These are phyloP conservation scores for Pterocles burchelli DNA, from an alignment of 2,113 vertebrate genomes.

Conservation along the genomic window DNA sequence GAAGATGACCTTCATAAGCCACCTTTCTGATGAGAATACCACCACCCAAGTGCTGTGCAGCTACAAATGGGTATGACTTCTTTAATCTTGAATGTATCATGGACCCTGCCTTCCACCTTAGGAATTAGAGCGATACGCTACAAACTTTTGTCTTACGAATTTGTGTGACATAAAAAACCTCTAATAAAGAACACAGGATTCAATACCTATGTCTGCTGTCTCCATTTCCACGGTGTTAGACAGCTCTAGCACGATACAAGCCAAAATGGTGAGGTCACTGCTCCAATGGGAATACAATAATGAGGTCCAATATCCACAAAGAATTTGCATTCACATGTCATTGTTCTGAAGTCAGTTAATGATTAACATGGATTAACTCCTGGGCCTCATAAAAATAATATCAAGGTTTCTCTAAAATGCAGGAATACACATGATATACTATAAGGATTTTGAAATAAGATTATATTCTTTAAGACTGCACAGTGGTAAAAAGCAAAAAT, in stretches of 20 bases:
- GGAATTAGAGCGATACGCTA: not conserved
- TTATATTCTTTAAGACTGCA: not conserved
- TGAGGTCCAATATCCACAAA: not conserved
- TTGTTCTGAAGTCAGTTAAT: slow-evolving; percentile 14
- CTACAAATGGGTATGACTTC: not conserved
- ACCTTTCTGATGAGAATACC: not conserved
- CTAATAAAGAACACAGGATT: not conserved
- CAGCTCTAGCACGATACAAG: not conserved
- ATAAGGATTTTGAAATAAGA: not conserved
- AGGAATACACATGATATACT: not conserved
- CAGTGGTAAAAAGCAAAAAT: not conserved
- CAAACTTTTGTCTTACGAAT: not conserved
- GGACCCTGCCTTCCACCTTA: not conserved
- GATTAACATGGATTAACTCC: not conserved
- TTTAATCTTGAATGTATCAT: not conserved
- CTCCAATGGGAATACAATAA: not conserved
- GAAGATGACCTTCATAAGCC: not conserved
- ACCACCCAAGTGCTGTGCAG: not conserved
- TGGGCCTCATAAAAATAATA: not conserved
- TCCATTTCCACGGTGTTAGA: not conserved
- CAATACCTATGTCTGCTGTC: not conserved
- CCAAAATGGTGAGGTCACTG: not conserved
- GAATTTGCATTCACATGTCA: not conserved
- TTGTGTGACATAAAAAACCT: not conserved
- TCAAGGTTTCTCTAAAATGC: not conserved